Percentiles rank a stretch among this genome's conserved stretches.
Conservation (phyloP, 2,797 vertebrate species). For the Scomberomorus guttatus region DNA sequence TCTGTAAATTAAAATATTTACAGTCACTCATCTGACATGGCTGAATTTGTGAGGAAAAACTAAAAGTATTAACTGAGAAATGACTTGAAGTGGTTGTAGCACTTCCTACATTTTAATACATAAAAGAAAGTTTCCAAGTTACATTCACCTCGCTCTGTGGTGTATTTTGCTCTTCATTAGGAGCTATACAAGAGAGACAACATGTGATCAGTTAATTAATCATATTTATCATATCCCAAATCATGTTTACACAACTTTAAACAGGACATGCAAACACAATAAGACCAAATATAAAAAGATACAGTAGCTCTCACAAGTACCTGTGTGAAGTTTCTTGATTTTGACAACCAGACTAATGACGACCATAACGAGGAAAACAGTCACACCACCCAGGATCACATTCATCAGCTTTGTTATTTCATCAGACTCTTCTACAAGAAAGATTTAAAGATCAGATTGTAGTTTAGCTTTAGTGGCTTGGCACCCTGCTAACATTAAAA, state of each 20-base stretch:
- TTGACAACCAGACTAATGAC: constrained; percentile 5
- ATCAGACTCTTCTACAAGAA: neutral
- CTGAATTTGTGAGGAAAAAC: no score
- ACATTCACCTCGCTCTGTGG: neutral
- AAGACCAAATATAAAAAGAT: no score
- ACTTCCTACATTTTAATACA: no score
- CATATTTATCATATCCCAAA: no score
- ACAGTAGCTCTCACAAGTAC: constrained; percentile 2
- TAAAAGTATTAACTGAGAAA: no score
- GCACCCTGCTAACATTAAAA: no score
- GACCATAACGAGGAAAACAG: neutral
- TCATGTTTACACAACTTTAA: no score
- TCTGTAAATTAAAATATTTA: constrained; percentile 1
- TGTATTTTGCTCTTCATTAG: neutral
- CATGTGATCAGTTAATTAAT: neutral
- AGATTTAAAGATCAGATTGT: neutral
- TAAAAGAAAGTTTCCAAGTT: no score
- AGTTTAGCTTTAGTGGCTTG: no score
- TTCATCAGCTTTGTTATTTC: neutral
- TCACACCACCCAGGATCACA: neutral
- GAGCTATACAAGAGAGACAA: constrained; percentile 5
- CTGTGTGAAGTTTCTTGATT: constrained; percentile 16
- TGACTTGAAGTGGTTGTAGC: no score
- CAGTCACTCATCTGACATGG: no score
- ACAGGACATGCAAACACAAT: neutral